Base-by-base conservation (phyloP, 2,797 vertebrate species). In the Myripristis jacobus region DNA sequence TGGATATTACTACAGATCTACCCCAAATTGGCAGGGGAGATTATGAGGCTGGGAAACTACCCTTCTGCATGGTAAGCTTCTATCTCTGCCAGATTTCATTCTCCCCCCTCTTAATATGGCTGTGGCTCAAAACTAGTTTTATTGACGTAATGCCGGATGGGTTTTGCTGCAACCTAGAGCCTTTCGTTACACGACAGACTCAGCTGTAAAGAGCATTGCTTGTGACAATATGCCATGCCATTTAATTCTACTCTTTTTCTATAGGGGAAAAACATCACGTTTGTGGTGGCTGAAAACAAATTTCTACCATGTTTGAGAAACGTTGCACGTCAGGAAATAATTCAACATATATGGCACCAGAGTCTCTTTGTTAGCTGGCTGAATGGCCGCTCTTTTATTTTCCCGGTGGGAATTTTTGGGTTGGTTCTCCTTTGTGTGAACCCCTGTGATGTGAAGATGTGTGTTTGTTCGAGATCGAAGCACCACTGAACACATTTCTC, bases 51-150 rank as follows among this genome's bases (percentile, higher is more conserved):
- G 22, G 31, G 19, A 56, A 69, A 72, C 38, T 41, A 2, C 56
- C 55, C 24, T 46, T 62, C 31, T 44, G 63, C n/a, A 6, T 53
- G 43, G 54, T 34, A 31, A 65, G 53, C 70, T 21, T 5, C 46
- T n/a, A 48, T 48, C 46, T n/a, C 46, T 47, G 66, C 71, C 80
- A 71, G 60, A 68, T 82, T 73, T 82, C 44, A 70, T 73, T 66
- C 73, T 6, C 63, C 16, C 44, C 36, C 59, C 52, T 69, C 43
- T 61, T 73, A 57, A 64, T 53, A 8, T 48, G 48, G 44, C 60
- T 68, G 74, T 58, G 65, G 63, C 73, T 69, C 51, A 54, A 73
- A 46, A 27, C 31, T 62, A 15, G 19, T 51, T 11, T 66, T 63
- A 43, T 22, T 70, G 52, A 51, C 66, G 18, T 25, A 31, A 34